phyloP scores from a whole-genome alignment of 2,797 vertebrate species.

The Acanthis flammea region DNA sequence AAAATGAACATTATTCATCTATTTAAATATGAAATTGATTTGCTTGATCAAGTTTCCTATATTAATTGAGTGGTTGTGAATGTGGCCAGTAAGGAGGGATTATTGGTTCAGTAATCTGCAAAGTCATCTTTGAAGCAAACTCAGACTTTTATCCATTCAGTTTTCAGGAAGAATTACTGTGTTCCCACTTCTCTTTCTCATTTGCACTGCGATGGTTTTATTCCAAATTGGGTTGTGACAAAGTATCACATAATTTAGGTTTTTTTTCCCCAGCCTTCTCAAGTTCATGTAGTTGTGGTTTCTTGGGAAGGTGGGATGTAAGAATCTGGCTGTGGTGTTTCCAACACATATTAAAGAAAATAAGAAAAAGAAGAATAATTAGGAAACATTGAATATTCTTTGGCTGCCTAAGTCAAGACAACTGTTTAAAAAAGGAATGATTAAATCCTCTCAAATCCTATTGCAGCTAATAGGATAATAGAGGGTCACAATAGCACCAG shows the following conservation, averaged over 20 bases:
- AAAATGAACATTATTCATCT: not conserved
- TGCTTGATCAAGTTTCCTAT: not conserved
- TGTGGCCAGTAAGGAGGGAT: not conserved
- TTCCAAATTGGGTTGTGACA: not conserved
- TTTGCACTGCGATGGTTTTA: not conserved
- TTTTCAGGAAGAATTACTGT: not conserved
- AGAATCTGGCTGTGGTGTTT: not conserved
- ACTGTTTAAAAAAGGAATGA: not conserved
- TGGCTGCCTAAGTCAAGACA: not conserved
- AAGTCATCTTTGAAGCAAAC: not conserved
- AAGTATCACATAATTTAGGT: not conserved
- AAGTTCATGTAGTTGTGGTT: not conserved
- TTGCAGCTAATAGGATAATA: not conserved
- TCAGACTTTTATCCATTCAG: not conserved
- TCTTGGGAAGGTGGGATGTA: not conserved
- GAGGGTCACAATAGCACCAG: not conserved
- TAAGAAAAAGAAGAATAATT: not conserved
- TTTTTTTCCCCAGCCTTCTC: not conserved
- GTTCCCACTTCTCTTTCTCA: not conserved
- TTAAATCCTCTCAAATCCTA: not conserved
- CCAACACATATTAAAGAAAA: not conserved
- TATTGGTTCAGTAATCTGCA: not conserved
- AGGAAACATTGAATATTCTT: not conserved
- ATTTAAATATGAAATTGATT: not conserved
- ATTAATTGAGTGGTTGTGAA: not conserved